Conservation (phyloP, 2,113 vertebrate species). For the Grallaria varia region DNA sequence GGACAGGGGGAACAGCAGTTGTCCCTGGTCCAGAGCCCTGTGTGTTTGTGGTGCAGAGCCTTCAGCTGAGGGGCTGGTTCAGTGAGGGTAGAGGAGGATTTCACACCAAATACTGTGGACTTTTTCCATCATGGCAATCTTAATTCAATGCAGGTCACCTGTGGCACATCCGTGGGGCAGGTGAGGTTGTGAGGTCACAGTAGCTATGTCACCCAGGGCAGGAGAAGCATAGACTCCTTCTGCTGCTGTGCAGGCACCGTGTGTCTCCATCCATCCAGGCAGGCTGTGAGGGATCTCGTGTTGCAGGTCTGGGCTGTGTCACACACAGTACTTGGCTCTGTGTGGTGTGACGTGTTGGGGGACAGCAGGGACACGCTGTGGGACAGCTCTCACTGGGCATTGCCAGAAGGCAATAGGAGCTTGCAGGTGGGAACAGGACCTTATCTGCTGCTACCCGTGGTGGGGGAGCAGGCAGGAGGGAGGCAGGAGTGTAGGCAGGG, state of each 20-base stretch:
- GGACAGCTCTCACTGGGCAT: neutral
- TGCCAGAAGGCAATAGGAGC: neutral
- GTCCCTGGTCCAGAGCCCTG: neutral
- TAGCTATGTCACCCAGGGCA: neutral
- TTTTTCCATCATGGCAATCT: neutral
- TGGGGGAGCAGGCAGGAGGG: neutral
- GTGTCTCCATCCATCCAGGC: neutral
- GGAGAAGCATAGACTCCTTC: neutral
- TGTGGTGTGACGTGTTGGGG: fast-evolving
- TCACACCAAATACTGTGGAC: neutral
- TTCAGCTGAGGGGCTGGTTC: neutral
- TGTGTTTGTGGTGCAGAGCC: fast-evolving
- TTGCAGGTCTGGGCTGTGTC: neutral
- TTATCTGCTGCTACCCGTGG: neutral
- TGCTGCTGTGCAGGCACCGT: fast-evolving
- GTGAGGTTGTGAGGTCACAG: neutral
- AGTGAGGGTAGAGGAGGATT: neutral
- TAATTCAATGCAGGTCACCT: neutral
- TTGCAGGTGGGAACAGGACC: neutral
- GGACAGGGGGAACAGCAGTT: neutral
- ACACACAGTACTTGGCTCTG: neutral
- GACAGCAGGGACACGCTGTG: neutral
- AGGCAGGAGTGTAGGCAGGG: neutral
- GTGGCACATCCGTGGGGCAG: neutral
- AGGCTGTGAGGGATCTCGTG: neutral